phyloP scores from a whole-genome alignment of 2,888 invertebrate species.

The Pseudanteris insignis region DNA sequence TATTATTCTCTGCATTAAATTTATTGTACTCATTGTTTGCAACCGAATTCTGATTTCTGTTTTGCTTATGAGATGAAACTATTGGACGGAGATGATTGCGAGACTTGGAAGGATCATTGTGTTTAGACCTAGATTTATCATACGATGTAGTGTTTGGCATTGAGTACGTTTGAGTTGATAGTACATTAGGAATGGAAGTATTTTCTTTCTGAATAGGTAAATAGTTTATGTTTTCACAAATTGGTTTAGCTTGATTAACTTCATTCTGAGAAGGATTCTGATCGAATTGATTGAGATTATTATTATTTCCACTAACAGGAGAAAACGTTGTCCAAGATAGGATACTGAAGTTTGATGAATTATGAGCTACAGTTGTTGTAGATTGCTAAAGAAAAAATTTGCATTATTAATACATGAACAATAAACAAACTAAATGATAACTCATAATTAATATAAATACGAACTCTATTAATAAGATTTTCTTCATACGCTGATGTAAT shows the following conservation, averaged over 20 bases:
- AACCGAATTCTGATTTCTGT: conserved; percentile 48
- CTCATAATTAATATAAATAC: conserved; percentile 47
- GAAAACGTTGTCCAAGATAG: conserved; percentile 65
- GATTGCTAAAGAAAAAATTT: conserved; percentile 46
- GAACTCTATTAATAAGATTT: conserved; percentile 50
- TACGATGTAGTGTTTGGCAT: conserved; percentile 47
- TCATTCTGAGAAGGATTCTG: conserved; percentile 30
- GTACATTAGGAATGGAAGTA: conserved; percentile 28
- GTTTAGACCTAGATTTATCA: conserved; percentile 57
- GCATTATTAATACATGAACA: no score
- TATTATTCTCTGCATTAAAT: conserved; percentile 50
- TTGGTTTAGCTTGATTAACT: conserved; percentile 49
- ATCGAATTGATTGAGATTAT: conserved; percentile 47
- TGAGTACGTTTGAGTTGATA: conserved; percentile 36
- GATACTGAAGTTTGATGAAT: conserved; percentile 64
- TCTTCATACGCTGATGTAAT: conserved; percentile 58
- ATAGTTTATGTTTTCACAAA: conserved; percentile 60
- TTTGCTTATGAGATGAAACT: conserved; percentile 52
- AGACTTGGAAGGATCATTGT: conserved; percentile 54
- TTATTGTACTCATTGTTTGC: conserved; percentile 53
- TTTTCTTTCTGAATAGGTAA: conserved; percentile 56
- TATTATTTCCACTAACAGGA: conserved; percentile 50
- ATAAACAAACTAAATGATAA: neutral
- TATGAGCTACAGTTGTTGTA: conserved; percentile 62
- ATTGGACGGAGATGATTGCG: conserved; percentile 53